phyloP scores from a whole-genome alignment of 2,113 vertebrate species.

The Bungarus multicinctus region DNA sequence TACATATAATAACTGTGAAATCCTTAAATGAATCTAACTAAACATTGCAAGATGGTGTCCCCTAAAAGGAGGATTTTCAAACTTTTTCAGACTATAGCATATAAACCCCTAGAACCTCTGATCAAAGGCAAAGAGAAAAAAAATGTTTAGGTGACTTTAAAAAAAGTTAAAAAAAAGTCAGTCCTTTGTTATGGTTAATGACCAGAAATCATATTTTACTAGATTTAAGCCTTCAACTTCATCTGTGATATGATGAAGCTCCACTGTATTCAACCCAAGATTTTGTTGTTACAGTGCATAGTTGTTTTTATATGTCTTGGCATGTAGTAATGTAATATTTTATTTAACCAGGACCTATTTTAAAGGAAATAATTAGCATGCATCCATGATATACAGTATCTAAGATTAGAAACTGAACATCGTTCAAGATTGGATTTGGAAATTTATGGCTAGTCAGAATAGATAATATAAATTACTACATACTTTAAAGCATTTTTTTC shows the following conservation, averaged over 20 bases:
- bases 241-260: background rate
- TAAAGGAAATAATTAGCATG: background rate
- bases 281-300: background rate
- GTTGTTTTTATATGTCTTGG: background rate
- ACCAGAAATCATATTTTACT: background rate
- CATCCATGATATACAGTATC: background rate
- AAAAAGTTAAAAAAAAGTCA: background rate
- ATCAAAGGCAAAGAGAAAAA: background rate
- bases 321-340: background rate
- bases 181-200: background rate
- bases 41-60: background rate
- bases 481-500: constrained; percentile 39
- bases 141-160: background rate
- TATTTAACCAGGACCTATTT: background rate
- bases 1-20: background rate
- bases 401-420: background rate
- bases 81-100: background rate
- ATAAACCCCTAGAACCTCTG: background rate
- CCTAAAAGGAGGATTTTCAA: background rate
- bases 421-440: constrained; percentile 41
- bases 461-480: constrained; percentile 27
- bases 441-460: background rate
- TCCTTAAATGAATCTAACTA: background rate
- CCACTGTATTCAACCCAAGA: background rate
- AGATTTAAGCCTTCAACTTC: background rate